Percentiles rank a stretch among this genome's conserved stretches.
Conservation (phyloP, 1,140 invertebrate genomes). For the Ceratoteleas bidentatus region DNA sequence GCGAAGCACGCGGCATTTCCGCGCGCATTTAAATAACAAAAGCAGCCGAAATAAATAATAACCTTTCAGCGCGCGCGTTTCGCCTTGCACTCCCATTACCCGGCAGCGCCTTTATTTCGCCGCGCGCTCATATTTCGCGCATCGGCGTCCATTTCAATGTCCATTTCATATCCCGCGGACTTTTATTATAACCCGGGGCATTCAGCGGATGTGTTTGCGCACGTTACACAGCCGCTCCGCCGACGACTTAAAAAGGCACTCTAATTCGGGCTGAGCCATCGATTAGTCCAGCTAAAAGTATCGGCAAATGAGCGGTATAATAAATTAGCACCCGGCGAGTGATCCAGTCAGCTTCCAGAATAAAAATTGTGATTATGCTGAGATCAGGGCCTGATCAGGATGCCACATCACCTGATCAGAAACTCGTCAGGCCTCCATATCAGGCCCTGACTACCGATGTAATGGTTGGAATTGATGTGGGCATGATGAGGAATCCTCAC, state of each 20-base stretch:
- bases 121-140: conserved; percentile 4
- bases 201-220: background rate
- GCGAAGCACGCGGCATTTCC: no score
- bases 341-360: conserved; percentile 39
- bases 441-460: no score
- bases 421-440: no score
- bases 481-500: no score
- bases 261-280: background rate
- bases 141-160: conserved; percentile 18
- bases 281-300: conserved; percentile 17
- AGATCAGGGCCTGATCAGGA: no score
- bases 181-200: conserved; percentile 7
- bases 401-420: no score
- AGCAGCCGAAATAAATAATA: no score
- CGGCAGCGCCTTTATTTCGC: background rate
- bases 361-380: no score
- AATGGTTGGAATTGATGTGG: no score
- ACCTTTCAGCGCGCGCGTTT: background rate
- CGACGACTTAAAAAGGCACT: conserved; percentile 7
- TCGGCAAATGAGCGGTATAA: conserved; percentile 8
- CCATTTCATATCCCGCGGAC: conserved; percentile 15
- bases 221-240: conserved; percentile 6
- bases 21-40: no score
- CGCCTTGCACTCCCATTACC: background rate
- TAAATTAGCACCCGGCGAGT: conserved; percentile 21